These are phyloP conservation scores for Eriocheir sinensis DNA, from an alignment of 1,140 invertebrate genomes.

Conservation along the genomic window DNA sequence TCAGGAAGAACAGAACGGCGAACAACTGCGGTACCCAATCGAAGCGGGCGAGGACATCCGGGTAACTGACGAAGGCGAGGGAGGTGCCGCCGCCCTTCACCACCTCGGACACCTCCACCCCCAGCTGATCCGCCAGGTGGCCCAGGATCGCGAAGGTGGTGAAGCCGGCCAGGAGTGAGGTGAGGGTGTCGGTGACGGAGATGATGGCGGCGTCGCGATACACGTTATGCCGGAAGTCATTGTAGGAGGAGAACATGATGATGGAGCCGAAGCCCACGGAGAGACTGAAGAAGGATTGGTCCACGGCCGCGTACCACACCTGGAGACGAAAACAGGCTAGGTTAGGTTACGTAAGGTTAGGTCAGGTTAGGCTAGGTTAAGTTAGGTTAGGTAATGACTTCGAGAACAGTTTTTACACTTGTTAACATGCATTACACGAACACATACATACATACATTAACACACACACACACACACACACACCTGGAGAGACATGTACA, in stretches of 20 bases:
- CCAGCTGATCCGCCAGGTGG: constrained; percentile 81
- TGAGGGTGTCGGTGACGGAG: constrained; percentile 84
- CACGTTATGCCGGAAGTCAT: constrained; percentile 87
- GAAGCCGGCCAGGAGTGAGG: constrained; percentile 87
- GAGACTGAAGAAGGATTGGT: constrained; percentile 92
- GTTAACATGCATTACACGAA: too few relatives aligned
- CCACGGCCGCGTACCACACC: constrained; percentile 93
- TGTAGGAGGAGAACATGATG: constrained; percentile 92
- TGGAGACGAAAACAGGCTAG: too few relatives aligned
- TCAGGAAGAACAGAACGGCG: constrained; percentile 93
- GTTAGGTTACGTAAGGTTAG: too few relatives aligned
- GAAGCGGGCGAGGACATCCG: constrained; percentile 93
- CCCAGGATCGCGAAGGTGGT: constrained; percentile 92
- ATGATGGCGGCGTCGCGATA: constrained; percentile 83
- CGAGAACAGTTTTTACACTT: too few relatives aligned
- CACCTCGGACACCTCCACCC: constrained; percentile 85
- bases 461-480: too few relatives aligned
- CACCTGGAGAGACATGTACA: too few relatives aligned
- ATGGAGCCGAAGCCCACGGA: constrained; percentile 90
- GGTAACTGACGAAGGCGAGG: constrained; percentile 91
- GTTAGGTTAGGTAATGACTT: too few relatives aligned
- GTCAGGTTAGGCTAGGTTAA: too few relatives aligned
- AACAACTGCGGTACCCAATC: constrained; percentile 88
- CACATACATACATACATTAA: too few relatives aligned
- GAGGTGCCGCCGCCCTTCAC: constrained; percentile 87